Evolutionary conservation across 2,113 vertebrate genomes (phyloP).

Genomic region (Sigmodon hispidus): DNA sequence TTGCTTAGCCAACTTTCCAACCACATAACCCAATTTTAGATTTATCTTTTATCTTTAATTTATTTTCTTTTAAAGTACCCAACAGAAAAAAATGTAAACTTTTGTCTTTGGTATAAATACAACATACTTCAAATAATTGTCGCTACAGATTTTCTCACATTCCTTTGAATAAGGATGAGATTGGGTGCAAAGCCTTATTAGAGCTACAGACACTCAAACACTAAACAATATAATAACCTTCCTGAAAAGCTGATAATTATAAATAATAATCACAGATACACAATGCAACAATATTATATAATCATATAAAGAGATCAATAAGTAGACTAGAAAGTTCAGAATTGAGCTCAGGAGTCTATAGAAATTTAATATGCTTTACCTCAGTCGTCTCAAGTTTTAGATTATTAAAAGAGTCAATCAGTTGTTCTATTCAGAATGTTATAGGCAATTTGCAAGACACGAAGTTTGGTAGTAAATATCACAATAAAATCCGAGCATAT

Average conservation of each 20-base stretch:
- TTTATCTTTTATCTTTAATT: neutral
- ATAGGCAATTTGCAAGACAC: neutral
- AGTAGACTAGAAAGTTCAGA: neutral
- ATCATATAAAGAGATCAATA: neutral
- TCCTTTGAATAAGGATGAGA: neutral
- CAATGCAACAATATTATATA: neutral
- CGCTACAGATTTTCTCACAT: neutral
- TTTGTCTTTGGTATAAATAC: neutral
- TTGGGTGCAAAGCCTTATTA: neutral
- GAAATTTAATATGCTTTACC: neutral
- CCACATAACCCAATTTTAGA: neutral
- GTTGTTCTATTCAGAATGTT: neutral
- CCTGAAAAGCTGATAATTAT: neutral
- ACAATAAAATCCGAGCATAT: neutral
- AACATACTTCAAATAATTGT: neutral
- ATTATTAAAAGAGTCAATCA: neutral
- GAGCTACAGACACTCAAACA: neutral
- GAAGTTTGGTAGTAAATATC: neutral
- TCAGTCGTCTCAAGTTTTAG: neutral
- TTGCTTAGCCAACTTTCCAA: neutral
- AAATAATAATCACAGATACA: neutral
- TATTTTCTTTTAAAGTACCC: neutral
- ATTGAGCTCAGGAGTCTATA: neutral
- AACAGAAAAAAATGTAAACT: neutral
- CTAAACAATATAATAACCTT: neutral